Base-by-base conservation (phyloP, 2,113 vertebrate genomes). In the Crotalus tigris region DNA sequence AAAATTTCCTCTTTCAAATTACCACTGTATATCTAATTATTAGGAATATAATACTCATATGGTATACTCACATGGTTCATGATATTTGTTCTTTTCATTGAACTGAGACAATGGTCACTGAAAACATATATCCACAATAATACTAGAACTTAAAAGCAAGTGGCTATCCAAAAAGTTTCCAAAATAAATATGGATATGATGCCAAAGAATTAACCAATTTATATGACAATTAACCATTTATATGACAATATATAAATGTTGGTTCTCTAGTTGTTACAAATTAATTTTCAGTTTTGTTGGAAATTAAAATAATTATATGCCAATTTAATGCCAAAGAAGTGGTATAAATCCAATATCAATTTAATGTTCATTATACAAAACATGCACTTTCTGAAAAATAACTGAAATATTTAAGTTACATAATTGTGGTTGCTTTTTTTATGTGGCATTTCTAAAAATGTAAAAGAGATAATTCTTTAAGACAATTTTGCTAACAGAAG, bases 321-420 rank as follows among this genome's bases (percentile, higher is more conserved):
- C 61, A 29, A 3, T 91, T 94, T 7, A 88, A 86, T 91, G 55
- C 39, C 4, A 29, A 90, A 33, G 23, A 29, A 92, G 85, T 91
- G 6, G 94, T 94, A 94, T 93, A 94, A 46, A 46, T 93, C 4
- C 85, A 64, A 10, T 94, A 15, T 93, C 19, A 3, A 3, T 19
- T 95, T 93, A 54, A 69, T 8, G 12, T 93, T 96, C 91, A 92
- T 87, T 87, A 17, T 93, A 87, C 10, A 57, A 93, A 95, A 95
- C 54, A 26, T 87, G 93, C 87, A 93, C 64, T 46, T 69, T 94
- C 33, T 93, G 85, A 51, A 92, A 94, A 96, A 97, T 94, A 95
- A 91, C 39, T 94, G 81, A 95, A 97, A 93, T 95, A 96, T 94
- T 96, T 94, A 96, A 96, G 96, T 96, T 91, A 96, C 85, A 88